Evolutionary conservation across 2,797 vertebrate species (phyloP).

Genomic region (Parauchenoglanis punctatus): DNA sequence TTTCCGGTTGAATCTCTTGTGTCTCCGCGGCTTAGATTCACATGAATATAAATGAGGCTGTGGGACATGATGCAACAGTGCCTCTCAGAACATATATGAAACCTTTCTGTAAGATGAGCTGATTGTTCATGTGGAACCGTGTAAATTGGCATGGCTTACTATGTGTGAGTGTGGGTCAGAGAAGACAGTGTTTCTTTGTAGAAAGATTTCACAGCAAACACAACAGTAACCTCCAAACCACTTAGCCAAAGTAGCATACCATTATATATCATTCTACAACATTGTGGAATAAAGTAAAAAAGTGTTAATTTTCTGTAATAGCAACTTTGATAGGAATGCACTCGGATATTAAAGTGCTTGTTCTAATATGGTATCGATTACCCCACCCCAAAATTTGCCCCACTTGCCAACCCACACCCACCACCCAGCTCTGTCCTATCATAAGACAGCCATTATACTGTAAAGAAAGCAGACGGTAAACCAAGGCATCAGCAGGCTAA

Average conservation of each 20-base stretch:
- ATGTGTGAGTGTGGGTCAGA: constrained; percentile 13
- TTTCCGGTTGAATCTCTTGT: constrained; percentile 38
- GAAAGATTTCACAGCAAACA: constrained; percentile 6
- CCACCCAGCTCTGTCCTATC: not conserved
- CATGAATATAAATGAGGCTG: constrained; percentile 29
- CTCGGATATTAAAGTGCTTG: not conserved
- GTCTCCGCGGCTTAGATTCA: constrained; percentile 39
- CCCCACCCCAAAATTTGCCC: not conserved
- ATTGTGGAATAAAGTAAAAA: not conserved
- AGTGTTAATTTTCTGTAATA: not conserved
- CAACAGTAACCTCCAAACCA: not conserved
- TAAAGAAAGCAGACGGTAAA: too few relatives aligned
- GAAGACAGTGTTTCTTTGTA: not conserved
- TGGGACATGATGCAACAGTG: not conserved
- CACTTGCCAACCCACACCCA: not conserved
- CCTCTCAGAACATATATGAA: constrained; percentile 34
- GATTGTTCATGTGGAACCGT: constrained; percentile 23
- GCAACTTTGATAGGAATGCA: not conserved
- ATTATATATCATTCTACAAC: not conserved
- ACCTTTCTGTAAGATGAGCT: constrained; percentile 20
- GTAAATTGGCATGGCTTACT: constrained; percentile 25
- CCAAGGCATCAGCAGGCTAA: too few relatives aligned
- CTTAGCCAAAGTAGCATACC: not conserved
- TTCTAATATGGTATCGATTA: not conserved
- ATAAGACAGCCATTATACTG: not conserved